Evolutionary conservation across 2,888 invertebrate species (phyloP).

Genomic region (Cremastobaeus sp.): DNA sequence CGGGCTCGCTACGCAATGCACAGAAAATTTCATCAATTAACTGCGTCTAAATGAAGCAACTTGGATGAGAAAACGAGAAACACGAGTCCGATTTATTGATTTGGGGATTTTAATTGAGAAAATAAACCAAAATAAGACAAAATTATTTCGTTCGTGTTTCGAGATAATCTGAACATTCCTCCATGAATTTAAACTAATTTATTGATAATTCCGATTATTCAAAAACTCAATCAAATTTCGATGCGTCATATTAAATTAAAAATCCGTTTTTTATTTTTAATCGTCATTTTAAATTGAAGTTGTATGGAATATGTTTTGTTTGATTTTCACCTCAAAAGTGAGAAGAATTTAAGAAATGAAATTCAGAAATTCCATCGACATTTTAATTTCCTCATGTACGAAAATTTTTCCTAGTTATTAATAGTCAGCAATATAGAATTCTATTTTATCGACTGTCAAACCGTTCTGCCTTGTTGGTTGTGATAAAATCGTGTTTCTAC

Average conservation of each 20-base stretch:
- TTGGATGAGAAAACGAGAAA: slow-evolving; percentile 7
- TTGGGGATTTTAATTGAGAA: slow-evolving; percentile 13
- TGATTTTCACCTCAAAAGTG: too few species aligned
- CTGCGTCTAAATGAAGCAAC: slow-evolving; percentile 10
- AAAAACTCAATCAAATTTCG: too few species aligned
- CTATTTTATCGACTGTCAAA: slow-evolving; percentile 20
- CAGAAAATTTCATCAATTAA: slow-evolving; percentile 9
- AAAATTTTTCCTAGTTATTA: background rate
- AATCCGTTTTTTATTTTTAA: too few species aligned
- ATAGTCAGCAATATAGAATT: background rate
- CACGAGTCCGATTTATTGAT: slow-evolving; percentile 23
- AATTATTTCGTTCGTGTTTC: background rate
- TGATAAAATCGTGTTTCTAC: background rate
- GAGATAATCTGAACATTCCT: background rate
- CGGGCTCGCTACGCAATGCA: background rate
- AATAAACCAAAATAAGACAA: background rate
- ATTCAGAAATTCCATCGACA: too few species aligned
- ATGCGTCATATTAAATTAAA: too few species aligned
- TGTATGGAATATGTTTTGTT: too few species aligned
- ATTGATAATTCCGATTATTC: too few species aligned
- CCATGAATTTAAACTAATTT: too few species aligned
- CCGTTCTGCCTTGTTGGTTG: background rate
- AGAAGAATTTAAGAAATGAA: too few species aligned
- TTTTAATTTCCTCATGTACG: background rate
- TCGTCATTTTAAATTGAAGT: too few species aligned